Conservation (phyloP, 2,888 invertebrate species). For the Lagria hirta region DNA sequence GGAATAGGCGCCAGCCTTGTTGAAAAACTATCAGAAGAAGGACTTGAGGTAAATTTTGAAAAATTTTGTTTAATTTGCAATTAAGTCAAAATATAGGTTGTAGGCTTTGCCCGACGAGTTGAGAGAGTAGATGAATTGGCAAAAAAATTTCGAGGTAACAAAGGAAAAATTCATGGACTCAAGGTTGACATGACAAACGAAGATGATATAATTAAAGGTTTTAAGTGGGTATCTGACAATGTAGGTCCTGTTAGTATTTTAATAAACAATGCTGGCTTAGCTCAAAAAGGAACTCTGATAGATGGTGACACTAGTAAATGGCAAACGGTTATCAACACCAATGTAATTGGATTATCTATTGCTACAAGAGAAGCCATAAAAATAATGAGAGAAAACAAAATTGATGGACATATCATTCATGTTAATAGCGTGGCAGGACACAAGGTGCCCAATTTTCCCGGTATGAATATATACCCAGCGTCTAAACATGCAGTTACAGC, state of each 20-base stretch:
- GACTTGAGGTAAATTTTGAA: too few relatives aligned
- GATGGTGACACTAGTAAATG: constrained; percentile 34
- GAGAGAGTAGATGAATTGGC: constrained; percentile 32
- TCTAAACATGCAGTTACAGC: constrained; percentile 22
- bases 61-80: too few relatives aligned
- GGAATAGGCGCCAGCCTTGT: constrained; percentile 62
- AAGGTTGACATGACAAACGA: constrained; percentile 48
- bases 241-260: constrained; percentile 48
- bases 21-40: constrained; percentile 53
- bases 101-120: constrained; percentile 35
- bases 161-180: constrained; percentile 42
- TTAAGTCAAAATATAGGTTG: too few relatives aligned
- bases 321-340: constrained; percentile 31
- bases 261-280: constrained; percentile 50
- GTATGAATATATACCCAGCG: constrained; percentile 24
- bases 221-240: constrained; percentile 44
- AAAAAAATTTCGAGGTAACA: constrained; percentile 25
- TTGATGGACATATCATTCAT: constrained; percentile 42
- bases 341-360: constrained; percentile 32
- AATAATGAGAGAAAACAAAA: constrained; percentile 36
- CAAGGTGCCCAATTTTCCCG: constrained; percentile 31
- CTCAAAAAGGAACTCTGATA: constrained; percentile 29
- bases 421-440: constrained; percentile 43
- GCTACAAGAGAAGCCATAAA: constrained; percentile 39
- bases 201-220: constrained; percentile 42